Evolutionary conservation across 2,113 vertebrate genomes (phyloP), one percentile per base, ranked within the genome.

Genomic region (Calyptomena viridis): DNA sequence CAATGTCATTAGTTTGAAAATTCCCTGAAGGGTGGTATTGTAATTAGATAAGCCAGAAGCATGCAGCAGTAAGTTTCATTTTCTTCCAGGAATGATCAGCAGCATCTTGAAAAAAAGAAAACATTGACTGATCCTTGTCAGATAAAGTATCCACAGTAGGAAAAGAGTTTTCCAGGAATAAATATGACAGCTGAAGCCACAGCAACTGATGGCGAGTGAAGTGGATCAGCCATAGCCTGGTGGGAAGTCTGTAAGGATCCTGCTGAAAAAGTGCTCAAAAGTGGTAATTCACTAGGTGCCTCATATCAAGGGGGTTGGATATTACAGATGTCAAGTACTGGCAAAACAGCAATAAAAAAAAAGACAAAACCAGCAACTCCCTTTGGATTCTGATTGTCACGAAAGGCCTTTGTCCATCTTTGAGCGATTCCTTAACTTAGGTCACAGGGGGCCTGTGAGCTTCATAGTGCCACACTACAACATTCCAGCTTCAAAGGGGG

Each of bases 1-100:
- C 56, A 63, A 55, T 88, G 76, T 89, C 83, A 75, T 95, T 95
- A 93, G 72, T 75, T 93, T 94, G 90, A 97, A 93, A 96, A 87
- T 92, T 92, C 96, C 94, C 95, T 93, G 69, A 86, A 81, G 93
- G 86, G 56, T 75, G 7, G 31, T 49, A 3, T 60, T 77, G 68
- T 90, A 93, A 90, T 93, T 72, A 81, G 87, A 95, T 84, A 56
- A 95, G 76, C 52, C 56, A 37, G 64, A 84, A 84, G 68, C 64
- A 52, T 49, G 49, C 42, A 81, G 39, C 64, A 78, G 52, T 96
- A 88, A 88, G 92, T 90, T 33, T 93, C 5, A 52, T 88, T 90
- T 95, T 93, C 92, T 85, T 95, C 52, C 72, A 81, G 83, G 85
- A 93, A 93, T n/a, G 47, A 56, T 56, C 31, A 84, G 46, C 47